Base-by-base conservation (phyloP, 2,888 invertebrate genomes). In the Drosophila atripex region DNA sequence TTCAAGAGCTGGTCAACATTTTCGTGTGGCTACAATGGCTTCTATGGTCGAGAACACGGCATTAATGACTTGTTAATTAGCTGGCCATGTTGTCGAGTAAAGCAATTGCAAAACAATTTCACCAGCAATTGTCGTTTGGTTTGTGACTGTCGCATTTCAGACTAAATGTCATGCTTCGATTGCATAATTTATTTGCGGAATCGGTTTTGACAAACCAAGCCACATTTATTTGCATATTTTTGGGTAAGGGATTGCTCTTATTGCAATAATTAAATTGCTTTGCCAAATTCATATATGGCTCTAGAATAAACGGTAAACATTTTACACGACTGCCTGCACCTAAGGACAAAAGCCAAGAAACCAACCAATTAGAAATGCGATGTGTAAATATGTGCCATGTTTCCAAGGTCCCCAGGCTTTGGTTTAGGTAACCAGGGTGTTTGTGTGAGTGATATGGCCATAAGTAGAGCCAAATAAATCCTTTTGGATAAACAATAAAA, bases 181-280 rank as follows among this genome's bases (percentile, higher is more conserved):
- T 64, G 64, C 52, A 52, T 64, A 64, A 52, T 61, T 64, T 25
- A 64, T 52, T 28, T 30, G 52, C 63, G 9, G 52, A 38, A 64
- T 51, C 21, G 43, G 14, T 45, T 59, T 38, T 47, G 47, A 57
- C 28, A 28, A 30, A 32, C 38, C 38, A 25, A 41, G 16, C 38
- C 51, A 39, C 52, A 50, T 45, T 64, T 63, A 64, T 49, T 47
- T 32, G 38, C 35, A 63, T 74, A 74, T 66, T 71, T 61, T 71
- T 61, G 64, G 16, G 9, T 14, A 23, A 56, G 25, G 58, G 21
- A 58, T 46, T 47, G 23, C 11, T 59, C 61, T 41, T 41, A 45
- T 38, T 43, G 46, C 45, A 32, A 50, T 60, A 68, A 55, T 75
- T 75, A 69, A 80, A 78, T 77, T 79, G 78, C 68, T 78, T 63